Conservation (phyloP, 2,888 invertebrate species). For the Oscheius onirici region DNA sequence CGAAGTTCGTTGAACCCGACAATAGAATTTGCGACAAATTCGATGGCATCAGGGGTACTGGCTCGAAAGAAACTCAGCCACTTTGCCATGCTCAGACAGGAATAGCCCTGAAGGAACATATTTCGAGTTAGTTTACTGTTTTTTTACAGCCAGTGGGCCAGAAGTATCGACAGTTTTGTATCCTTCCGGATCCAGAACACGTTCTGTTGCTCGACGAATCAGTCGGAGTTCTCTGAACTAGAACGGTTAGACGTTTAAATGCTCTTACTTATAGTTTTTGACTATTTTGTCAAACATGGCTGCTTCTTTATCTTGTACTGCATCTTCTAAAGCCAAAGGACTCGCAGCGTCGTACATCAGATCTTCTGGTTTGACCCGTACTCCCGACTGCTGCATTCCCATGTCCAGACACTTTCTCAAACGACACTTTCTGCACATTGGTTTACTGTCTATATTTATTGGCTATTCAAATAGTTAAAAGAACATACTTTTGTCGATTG, state of each 20-base stretch:
- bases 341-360: neutral
- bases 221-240: neutral
- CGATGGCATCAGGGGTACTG: slow-evolving; percentile 6
- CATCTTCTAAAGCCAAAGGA: neutral
- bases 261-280: neutral
- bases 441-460: neutral
- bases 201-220: slow-evolving; percentile 5
- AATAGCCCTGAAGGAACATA: slow-evolving; percentile 7
- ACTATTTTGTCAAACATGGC: slow-evolving; percentile 8
- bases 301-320: neutral
- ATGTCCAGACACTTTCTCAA: slow-evolving; percentile 10
- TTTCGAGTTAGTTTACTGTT: neutral
- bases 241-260: neutral
- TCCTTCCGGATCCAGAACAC: slow-evolving; percentile 1
- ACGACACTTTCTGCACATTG: slow-evolving; percentile 19
- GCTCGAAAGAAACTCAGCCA: slow-evolving; percentile 1
- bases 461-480: neutral
- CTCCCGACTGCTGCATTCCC: slow-evolving; percentile 18
- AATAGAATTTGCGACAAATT: slow-evolving; percentile 13
- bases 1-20: slow-evolving; percentile 5
- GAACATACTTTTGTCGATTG: neutral
- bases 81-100: neutral
- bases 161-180: slow-evolving; percentile 5
- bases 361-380: slow-evolving; percentile 8
- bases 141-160: slow-evolving; percentile 10